Conservation (phyloP, 2,888 invertebrate genomes). For the Oxystoma pomonae region DNA sequence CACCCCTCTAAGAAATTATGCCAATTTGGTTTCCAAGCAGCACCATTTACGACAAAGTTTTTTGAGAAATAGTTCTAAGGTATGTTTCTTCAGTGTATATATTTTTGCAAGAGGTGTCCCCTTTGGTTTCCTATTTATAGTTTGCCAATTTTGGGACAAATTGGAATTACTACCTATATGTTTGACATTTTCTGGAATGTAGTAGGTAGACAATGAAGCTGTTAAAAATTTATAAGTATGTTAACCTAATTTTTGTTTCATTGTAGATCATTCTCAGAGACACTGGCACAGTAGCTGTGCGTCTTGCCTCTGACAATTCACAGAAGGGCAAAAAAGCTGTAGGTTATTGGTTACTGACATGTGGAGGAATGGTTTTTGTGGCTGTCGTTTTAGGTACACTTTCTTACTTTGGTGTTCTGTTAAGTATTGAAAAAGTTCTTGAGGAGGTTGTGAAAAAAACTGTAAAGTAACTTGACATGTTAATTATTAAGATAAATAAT, state of each 20-base stretch:
- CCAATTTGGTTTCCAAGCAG: conserved; percentile 23
- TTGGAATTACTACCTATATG: too few species aligned
- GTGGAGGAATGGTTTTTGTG: conserved; percentile 95
- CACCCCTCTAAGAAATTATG: conserved; percentile 25
- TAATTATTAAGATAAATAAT: too few species aligned
- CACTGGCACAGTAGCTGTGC: conserved; percentile 41
- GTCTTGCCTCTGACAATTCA: conserved; percentile 47
- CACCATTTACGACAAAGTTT: conserved; percentile 7
- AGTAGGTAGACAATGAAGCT: too few species aligned
- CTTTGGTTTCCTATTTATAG: too few species aligned
- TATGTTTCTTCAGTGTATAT: too few species aligned
- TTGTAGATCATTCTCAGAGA: background rate
- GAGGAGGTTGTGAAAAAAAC: conserved; percentile 40
- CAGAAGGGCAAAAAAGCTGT: conserved; percentile 60
- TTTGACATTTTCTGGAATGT: too few species aligned
- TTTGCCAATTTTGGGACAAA: too few species aligned
- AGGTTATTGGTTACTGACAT: conserved; percentile 90
- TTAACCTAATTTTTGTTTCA: too few species aligned
- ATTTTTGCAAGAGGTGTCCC: too few species aligned
- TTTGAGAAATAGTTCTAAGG: background rate
- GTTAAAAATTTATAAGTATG: too few species aligned
- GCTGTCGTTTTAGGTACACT: conserved; percentile 73
- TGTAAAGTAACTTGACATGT: background rate
- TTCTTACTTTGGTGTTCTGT: conserved; percentile 44
- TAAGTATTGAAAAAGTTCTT: conserved; percentile 40